Conservation (phyloP, 2,113 vertebrate genomes). For the Baryphthengus martii region DNA sequence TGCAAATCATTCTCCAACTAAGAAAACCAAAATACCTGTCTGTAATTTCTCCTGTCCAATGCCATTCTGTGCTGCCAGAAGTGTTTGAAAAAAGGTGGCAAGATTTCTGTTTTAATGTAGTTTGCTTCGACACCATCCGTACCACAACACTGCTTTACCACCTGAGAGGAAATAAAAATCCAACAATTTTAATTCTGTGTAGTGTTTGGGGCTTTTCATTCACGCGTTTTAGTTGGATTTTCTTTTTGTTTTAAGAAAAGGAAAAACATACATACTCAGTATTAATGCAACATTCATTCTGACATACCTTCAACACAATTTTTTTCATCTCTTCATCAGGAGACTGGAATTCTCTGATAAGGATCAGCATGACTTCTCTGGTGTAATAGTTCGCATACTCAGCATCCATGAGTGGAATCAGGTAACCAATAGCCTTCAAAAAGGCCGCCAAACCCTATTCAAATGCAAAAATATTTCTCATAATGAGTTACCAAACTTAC, state of each 20-base stretch:
- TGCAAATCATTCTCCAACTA: neutral
- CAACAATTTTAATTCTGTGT: neutral
- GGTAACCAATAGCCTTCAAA: slow-evolving; percentile 96
- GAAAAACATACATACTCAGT: neutral
- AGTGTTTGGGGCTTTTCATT: neutral
- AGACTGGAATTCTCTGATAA: slow-evolving; percentile 98
- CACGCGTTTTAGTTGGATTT: neutral
- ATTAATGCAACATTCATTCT: neutral
- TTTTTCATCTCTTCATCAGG: slow-evolving; percentile 99
- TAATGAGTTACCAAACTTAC: neutral
- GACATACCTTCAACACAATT: slow-evolving; percentile 92
- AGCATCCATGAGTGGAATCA: slow-evolving; percentile 98
- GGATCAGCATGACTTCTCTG: slow-evolving; percentile 98
- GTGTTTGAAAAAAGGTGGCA: slow-evolving; percentile 98
- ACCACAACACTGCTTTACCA: slow-evolving; percentile 98
- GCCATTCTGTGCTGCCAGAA: slow-evolving; percentile 99
- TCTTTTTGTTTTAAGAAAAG: neutral
- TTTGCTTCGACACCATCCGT: slow-evolving; percentile 98
- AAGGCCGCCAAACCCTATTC: slow-evolving; percentile 94
- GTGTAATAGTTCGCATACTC: slow-evolving; percentile 99
- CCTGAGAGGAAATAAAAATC: slow-evolving; percentile 71
- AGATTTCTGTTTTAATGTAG: slow-evolving; percentile 98
- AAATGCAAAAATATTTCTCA: neutral
- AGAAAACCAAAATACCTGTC: slow-evolving; percentile 80
- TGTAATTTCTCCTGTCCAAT: slow-evolving; percentile 95